Percentiles rank a stretch among this genome's conserved stretches.
phyloP scores from a whole-genome alignment of 2,888 invertebrate species.

The Oithona nana region DNA sequence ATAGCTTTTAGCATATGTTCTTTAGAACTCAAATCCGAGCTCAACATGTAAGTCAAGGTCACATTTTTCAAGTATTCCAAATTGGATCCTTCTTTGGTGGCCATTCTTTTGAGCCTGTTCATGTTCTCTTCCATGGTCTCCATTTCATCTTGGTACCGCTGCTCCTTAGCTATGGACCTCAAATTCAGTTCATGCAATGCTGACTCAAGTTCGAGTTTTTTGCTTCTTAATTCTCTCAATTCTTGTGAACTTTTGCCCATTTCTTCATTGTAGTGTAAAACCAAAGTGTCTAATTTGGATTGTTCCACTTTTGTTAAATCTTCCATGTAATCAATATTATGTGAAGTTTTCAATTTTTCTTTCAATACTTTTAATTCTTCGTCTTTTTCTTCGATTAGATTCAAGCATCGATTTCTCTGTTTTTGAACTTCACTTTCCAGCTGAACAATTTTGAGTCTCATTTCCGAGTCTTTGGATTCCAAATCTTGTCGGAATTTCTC shows the following conservation, averaged over 20 bases:
- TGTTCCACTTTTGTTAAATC: slow-evolving; percentile 21
- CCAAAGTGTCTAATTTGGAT: slow-evolving; percentile 23
- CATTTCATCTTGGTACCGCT: slow-evolving; percentile 33
- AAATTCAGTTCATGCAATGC: slow-evolving; percentile 36
- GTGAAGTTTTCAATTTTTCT: not conserved
- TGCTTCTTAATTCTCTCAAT: slow-evolving; percentile 47
- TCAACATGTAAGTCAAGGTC: slow-evolving; percentile 55
- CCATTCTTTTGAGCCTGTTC: slow-evolving; percentile 28
- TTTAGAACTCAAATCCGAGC: slow-evolving; percentile 43
- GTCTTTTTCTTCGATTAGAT: slow-evolving; percentile 59
- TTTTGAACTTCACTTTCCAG: slow-evolving; percentile 34
- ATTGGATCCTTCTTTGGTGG: slow-evolving; percentile 60
- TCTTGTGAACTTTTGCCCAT: slow-evolving; percentile 58
- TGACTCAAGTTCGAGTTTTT: slow-evolving; percentile 40
- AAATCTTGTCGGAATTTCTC: not conserved
- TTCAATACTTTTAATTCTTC: slow-evolving; percentile 43
- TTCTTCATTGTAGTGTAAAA: slow-evolving; percentile 65
- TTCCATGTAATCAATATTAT: not conserved
- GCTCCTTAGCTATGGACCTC: slow-evolving; percentile 26
- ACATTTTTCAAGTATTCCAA: slow-evolving; percentile 79
- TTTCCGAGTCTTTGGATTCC: not conserved
- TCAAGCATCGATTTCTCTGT: slow-evolving; percentile 59
- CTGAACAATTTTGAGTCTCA: not conserved
- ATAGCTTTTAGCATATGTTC: slow-evolving; percentile 76
- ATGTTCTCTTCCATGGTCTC: not conserved